Conservation (phyloP, 2,888 invertebrate genomes). For the Charanyca ferruginea region DNA sequence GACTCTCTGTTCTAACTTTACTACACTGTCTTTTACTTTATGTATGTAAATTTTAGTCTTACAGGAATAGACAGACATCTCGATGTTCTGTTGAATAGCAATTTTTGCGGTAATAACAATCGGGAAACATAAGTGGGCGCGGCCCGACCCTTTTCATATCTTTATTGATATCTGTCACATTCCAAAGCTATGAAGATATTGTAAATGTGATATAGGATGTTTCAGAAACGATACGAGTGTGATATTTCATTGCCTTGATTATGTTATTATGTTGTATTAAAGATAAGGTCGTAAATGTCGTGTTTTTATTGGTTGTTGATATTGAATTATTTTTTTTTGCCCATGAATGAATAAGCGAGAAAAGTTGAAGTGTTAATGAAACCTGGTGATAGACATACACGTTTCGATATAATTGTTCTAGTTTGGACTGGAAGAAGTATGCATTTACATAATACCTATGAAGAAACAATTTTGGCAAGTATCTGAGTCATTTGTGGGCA, state of each 20-base stretch:
- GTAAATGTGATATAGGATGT: conserved; percentile 67
- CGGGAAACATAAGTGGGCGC: conserved; percentile 80
- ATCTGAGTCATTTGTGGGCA: too few relatives aligned
- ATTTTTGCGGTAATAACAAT: conserved; percentile 86
- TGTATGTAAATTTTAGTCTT: conserved; percentile 72
- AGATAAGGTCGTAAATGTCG: conserved; percentile 35
- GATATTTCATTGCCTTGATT: conserved; percentile 55
- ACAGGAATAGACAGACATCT: conserved; percentile 74
- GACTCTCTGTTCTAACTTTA: conserved; percentile 39
- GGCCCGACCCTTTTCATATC: conserved; percentile 80
- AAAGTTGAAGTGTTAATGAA: background rate
- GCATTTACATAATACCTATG: too few relatives aligned
- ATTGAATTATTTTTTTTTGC: conserved; percentile 16
- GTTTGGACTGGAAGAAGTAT: too few relatives aligned
- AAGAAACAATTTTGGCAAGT: too few relatives aligned
- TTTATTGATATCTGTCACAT: conserved; percentile 81
- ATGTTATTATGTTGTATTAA: conserved; percentile 55
- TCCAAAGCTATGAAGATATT: conserved; percentile 69
- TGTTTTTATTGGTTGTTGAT: conserved; percentile 25
- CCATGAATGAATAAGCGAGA: background rate
- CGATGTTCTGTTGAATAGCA: conserved; percentile 82
- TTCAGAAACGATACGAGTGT: conserved; percentile 50
- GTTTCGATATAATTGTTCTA: too few relatives aligned
- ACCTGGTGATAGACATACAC: background rate
- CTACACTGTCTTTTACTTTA: conserved; percentile 35